phyloP scores from a whole-genome alignment of 1,140 invertebrate species.

The Chironomus tepperi region DNA sequence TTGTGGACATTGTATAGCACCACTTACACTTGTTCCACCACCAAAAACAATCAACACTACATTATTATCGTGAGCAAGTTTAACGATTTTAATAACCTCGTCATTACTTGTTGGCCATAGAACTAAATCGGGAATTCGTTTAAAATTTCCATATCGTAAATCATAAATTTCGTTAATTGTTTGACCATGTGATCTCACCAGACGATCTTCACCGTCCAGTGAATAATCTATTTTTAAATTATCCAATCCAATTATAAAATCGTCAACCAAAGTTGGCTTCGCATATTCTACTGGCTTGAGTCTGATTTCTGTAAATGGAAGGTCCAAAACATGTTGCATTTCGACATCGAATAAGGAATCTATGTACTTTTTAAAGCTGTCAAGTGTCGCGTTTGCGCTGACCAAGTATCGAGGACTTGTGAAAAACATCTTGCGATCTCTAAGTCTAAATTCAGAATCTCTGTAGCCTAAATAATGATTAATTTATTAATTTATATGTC shows the following conservation, averaged over 20 bases:
- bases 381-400: background rate
- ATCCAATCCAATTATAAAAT: slow-evolving; percentile 45
- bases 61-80: slow-evolving; percentile 48
- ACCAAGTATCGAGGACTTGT: background rate
- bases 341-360: background rate
- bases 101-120: slow-evolving; percentile 53
- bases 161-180: slow-evolving; percentile 57
- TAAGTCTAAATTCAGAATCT: background rate
- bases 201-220: slow-evolving; percentile 47
- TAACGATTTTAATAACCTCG: slow-evolving; percentile 50
- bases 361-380: background rate
- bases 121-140: slow-evolving; percentile 58
- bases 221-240: slow-evolving; percentile 45
- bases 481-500: too few species aligned
- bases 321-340: background rate
- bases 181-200: slow-evolving; percentile 59
- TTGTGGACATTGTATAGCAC: slow-evolving; percentile 53
- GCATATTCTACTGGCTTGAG: slow-evolving; percentile 34
- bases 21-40: slow-evolving; percentile 62
- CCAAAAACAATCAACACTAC: slow-evolving; percentile 63
- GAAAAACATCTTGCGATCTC: background rate
- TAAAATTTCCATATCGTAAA: slow-evolving; percentile 45
- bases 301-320: slow-evolving; percentile 22
- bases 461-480: background rate
- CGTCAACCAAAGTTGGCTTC: slow-evolving; percentile 33